Evolutionary conservation across 2,888 invertebrate genomes (phyloP).

Genomic region (Trachelus stipa): DNA sequence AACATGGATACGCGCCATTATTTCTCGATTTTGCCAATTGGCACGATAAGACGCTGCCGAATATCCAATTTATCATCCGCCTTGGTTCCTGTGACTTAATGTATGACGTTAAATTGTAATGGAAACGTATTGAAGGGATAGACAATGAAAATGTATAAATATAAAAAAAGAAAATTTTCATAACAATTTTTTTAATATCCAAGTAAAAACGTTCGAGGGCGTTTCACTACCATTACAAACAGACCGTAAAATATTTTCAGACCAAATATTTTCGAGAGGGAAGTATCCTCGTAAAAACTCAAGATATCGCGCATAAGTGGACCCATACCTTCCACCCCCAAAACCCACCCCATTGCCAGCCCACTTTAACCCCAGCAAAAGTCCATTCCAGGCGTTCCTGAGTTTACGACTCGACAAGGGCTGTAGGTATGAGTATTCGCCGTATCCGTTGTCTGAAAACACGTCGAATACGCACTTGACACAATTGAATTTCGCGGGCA

Average conservation of each 20-base stretch:
- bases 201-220: background rate
- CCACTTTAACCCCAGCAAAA: constrained; percentile 8
- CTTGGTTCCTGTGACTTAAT: background rate
- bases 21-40: background rate
- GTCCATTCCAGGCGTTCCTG: constrained; percentile 36
- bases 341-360: constrained; percentile 4
- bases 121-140: background rate
- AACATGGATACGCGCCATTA: background rate
- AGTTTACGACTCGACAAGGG: constrained; percentile 33
- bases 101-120: background rate
- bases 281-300: constrained; percentile 34
- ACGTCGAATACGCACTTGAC: background rate
- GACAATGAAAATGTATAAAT: background rate
- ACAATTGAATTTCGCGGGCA: background rate
- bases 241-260: constrained; percentile 34
- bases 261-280: constrained; percentile 32
- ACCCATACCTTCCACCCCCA: constrained; percentile 11
- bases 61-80: background rate
- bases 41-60: background rate
- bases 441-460: background rate
- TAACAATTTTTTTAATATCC: background rate
- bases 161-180: background rate
- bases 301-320: constrained; percentile 37
- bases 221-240: constrained; percentile 21
- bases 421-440: background rate